Evolutionary conservation across 2,113 vertebrate species (phyloP).

Genomic region (Paraplagusia blochii): DNA sequence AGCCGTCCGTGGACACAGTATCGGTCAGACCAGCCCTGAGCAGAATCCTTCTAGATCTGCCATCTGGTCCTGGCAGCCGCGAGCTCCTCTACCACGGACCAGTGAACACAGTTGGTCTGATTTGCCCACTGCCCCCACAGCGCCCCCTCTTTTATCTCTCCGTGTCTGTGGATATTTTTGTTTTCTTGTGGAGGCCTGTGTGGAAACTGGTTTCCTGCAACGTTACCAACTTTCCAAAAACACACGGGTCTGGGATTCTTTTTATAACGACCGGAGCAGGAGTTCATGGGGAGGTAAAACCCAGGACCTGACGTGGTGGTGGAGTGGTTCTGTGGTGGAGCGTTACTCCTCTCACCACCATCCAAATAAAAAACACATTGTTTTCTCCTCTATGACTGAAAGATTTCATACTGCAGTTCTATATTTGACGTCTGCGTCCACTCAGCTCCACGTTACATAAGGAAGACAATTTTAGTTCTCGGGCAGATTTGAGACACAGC

Average conservation of each 20-base stretch:
- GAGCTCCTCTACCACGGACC: conserved; percentile 26
- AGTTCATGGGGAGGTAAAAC: neutral
- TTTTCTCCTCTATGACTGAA: conserved; percentile 10
- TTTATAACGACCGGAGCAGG: neutral
- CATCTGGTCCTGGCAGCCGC: conserved; percentile 23
- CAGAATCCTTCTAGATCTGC: conserved; percentile 21
- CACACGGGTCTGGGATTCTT: neutral
- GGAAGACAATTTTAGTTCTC: conserved; percentile 51
- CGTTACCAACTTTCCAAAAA: conserved; percentile 4
- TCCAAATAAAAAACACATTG: neutral
- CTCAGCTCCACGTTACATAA: conserved; percentile 55
- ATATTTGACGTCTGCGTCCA: conserved; percentile 47
- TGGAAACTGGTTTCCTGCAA: neutral
- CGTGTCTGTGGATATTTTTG: neutral
- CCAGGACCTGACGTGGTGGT: neutral
- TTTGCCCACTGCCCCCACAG: conserved; percentile 9
- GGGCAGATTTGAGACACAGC: conserved; percentile 30
- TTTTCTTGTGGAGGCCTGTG: neutral
- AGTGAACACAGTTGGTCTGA: conserved; percentile 30
- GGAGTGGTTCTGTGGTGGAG: neutral
- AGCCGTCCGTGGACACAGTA: conserved; percentile 5
- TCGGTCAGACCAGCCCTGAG: conserved; percentile 7
- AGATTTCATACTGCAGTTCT: conserved; percentile 39
- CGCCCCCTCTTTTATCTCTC: conserved; percentile 1
- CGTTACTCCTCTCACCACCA: conserved; percentile 4